Evolutionary conservation across 2,888 invertebrate species (phyloP).

Genomic region (Meta bourneti): DNA sequence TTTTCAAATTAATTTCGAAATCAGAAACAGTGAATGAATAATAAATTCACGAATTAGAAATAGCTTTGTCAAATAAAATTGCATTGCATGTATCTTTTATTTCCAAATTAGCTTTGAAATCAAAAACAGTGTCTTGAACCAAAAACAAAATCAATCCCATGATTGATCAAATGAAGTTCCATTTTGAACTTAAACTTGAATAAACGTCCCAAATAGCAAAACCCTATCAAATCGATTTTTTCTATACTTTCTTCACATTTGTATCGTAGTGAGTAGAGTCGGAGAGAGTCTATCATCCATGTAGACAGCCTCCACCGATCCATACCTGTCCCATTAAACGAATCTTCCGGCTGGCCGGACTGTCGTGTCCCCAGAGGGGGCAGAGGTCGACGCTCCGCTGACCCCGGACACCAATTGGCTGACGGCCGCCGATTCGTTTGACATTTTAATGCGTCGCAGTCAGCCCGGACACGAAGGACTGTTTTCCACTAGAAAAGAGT

Average conservation of each 20-base stretch:
- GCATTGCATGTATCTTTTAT: no score
- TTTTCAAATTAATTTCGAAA: no score
- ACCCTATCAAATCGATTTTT: not conserved
- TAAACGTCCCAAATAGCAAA: no score
- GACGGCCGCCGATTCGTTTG: slow-evolving; percentile 57
- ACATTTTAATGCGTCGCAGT: slow-evolving; percentile 62
- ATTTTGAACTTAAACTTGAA: no score
- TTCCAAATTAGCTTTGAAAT: no score
- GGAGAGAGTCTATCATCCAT: not conserved
- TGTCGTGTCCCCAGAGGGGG: slow-evolving; percentile 20
- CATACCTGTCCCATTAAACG: slow-evolving; percentile 40
- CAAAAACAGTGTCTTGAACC: no score
- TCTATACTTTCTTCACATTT: not conserved
- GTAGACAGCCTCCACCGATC: slow-evolving; percentile 35
- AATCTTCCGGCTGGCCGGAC: slow-evolving; percentile 52
- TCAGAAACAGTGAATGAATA: no score
- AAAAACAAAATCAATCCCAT: no score
- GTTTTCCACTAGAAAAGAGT: slow-evolving; percentile 44
- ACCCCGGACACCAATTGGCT: slow-evolving; percentile 56
- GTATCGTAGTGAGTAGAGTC: no score
- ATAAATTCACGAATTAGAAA: no score
- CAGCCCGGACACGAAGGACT: slow-evolving; percentile 13
- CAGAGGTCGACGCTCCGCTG: slow-evolving; percentile 65
- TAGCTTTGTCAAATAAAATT: no score
- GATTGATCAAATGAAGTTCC: no score